These are phyloP conservation scores for Hirtodrosophila trivittata DNA, from an alignment of 2,888 invertebrate genomes.

Conservation along the genomic window DNA sequence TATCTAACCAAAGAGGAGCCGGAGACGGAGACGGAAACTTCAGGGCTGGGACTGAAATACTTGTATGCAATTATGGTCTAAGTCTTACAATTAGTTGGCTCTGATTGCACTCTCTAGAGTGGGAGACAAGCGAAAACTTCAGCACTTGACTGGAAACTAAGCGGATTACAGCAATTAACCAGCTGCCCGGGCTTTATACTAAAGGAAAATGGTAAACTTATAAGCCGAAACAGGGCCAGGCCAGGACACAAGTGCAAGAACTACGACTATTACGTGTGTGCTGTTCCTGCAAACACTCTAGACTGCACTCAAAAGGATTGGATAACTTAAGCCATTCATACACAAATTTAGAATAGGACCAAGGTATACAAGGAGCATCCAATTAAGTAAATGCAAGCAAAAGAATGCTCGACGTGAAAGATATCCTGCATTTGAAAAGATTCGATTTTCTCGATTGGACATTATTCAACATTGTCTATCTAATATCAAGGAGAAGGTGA, in stretches of 20 bases:
- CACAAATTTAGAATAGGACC: constrained; percentile 18
- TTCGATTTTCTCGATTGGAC: too few relatives aligned
- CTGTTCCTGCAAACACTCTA: constrained; percentile 37
- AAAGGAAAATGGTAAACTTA: constrained; percentile 27
- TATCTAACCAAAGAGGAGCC: too few relatives aligned
- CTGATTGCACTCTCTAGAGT: constrained; percentile 38
- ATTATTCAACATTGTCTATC: too few relatives aligned
- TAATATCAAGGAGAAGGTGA: too few relatives aligned
- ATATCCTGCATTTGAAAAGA: too few relatives aligned
- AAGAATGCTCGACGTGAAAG: too few relatives aligned
- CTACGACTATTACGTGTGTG: constrained; percentile 6
- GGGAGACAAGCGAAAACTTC: constrained; percentile 42
- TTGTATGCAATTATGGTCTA: constrained; percentile 51
- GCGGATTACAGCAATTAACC: constrained; percentile 70
- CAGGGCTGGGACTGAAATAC: constrained; percentile 16
- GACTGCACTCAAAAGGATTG: constrained; percentile 59
- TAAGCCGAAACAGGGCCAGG: constrained; percentile 7
- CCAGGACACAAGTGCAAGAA: too few relatives aligned
- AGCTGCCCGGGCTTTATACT: constrained; percentile 19
- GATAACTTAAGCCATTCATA: constrained; percentile 38
- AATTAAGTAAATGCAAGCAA: too few relatives aligned
- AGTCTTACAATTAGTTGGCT: constrained; percentile 55
- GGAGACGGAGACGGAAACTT: too few relatives aligned
- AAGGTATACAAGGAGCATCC: too few relatives aligned
- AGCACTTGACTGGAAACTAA: constrained; percentile 56